A percentile compares a stretch with the other conserved stretches of the same genome.
phyloP scores from a whole-genome alignment of 2,797 vertebrate genomes.

The Xyrichtys novacula region DNA sequence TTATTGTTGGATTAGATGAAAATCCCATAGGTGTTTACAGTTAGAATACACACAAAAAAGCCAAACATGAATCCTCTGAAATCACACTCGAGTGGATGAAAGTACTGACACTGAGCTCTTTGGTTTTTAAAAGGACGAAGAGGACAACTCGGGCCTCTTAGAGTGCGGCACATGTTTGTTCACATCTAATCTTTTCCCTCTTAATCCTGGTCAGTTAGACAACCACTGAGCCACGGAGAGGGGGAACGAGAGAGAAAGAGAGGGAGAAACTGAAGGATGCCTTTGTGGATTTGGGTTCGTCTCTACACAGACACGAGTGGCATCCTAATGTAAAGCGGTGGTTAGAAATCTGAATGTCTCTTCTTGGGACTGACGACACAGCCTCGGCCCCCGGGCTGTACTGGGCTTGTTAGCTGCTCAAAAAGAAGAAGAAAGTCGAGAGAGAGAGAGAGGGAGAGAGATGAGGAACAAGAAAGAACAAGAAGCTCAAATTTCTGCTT shows the following conservation, averaged over 20 bases:
- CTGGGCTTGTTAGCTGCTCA: slow-evolving; percentile 42
- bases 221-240: slow-evolving; percentile 49
- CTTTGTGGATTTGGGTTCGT: slow-evolving; percentile 74
- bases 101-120: slow-evolving; percentile 24
- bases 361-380: slow-evolving; percentile 69
- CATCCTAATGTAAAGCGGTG: slow-evolving; percentile 78
- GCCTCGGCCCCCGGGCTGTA: slow-evolving; percentile 44
- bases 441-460: slow-evolving; percentile 25
- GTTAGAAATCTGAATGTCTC: slow-evolving; percentile 69
- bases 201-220: slow-evolving; percentile 75
- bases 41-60: slow-evolving; percentile 29
- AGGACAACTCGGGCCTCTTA: slow-evolving; percentile 46
- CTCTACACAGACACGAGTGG: slow-evolving; percentile 74
- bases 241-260: background rate
- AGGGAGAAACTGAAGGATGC: slow-evolving; percentile 66
- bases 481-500: slow-evolving; percentile 44
- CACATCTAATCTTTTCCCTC: slow-evolving; percentile 72
- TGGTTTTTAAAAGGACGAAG: slow-evolving; percentile 55
- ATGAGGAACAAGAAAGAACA: no score
- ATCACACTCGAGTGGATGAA: slow-evolving; percentile 25
- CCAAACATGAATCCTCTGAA: slow-evolving; percentile 9
- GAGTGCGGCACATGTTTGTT: slow-evolving; percentile 71
- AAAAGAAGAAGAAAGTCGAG: background rate
- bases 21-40: slow-evolving; percentile 60
- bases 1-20: slow-evolving; percentile 66